phyloP scores from a whole-genome alignment of 2,888 invertebrate species.

The Mactromeris polynyma region DNA sequence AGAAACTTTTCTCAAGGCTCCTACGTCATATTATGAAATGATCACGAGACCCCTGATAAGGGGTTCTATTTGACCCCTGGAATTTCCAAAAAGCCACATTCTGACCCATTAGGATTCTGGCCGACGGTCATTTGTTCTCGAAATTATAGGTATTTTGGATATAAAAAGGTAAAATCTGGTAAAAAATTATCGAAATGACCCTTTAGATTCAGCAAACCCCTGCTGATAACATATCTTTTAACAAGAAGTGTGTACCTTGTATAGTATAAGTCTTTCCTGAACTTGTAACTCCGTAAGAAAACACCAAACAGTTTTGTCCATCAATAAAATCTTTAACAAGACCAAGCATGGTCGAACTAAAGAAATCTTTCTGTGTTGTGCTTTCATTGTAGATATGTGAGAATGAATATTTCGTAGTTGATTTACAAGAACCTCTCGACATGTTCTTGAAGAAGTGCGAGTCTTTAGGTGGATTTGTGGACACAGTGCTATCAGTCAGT shows the following conservation, averaged over 20 bases:
- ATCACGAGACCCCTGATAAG: no score
- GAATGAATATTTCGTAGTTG: conserved; percentile 87
- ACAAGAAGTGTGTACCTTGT: conserved; percentile 88
- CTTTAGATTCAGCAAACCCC: no score
- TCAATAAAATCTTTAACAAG: conserved; percentile 90
- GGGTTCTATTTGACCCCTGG: no score
- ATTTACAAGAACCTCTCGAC: conserved; percentile 80
- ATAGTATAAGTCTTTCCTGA: conserved; percentile 96
- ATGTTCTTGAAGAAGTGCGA: conserved; percentile 84
- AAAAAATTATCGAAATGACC: no score
- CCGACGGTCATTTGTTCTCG: no score
- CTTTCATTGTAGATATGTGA: conserved; percentile 88
- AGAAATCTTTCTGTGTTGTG: conserved; percentile 88
- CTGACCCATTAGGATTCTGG: no score
- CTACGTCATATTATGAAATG: no score
- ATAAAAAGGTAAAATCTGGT: no score
- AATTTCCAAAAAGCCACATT: no score
- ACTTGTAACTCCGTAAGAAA: conserved; percentile 96
- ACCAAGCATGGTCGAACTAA: conserved; percentile 89
- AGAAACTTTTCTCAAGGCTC: no score
- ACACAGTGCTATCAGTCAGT: conserved; percentile 73
- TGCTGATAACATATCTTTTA: no score
- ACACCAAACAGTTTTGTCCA: conserved; percentile 91
- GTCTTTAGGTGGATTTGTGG: conserved; percentile 84
- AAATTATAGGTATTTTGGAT: no score